Percentiles rank a stretch among this genome's conserved stretches.
phyloP scores from a whole-genome alignment of 1,140 invertebrate species.

The Diuraphis noxia region DNA sequence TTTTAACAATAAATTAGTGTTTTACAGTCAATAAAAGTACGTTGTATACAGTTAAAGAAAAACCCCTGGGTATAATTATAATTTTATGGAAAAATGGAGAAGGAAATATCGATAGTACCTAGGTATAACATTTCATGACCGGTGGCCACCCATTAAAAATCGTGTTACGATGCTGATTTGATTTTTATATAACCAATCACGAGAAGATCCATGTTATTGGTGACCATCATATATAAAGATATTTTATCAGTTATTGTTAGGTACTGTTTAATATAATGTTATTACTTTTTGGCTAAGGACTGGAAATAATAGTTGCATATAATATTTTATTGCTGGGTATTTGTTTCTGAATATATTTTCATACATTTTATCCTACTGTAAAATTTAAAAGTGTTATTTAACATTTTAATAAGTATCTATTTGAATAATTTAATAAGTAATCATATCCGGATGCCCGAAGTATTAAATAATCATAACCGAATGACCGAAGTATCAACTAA shows the following conservation, averaged over 20 bases:
- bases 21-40: not conserved
- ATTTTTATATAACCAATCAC: not conserved
- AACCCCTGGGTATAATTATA: not conserved
- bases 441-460: not conserved
- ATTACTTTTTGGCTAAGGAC: not conserved
- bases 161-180: not conserved
- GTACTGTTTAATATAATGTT: no score
- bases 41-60: not conserved
- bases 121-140: not conserved
- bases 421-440: not conserved
- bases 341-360: not conserved
- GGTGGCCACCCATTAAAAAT: not conserved
- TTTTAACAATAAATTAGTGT: not conserved
- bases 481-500: not conserved
- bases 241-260: not conserved
- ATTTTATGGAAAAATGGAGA: not conserved
- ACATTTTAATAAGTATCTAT: not conserved
- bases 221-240: not conserved
- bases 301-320: not conserved
- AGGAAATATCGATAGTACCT: no score
- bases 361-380: not conserved
- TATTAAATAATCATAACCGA: not conserved
- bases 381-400: not conserved
- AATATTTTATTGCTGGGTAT: not conserved
- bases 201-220: not conserved